These are phyloP conservation scores for Gryllus bimaculatus DNA, from an alignment of 1,140 invertebrate species.

Conservation along the genomic window DNA sequence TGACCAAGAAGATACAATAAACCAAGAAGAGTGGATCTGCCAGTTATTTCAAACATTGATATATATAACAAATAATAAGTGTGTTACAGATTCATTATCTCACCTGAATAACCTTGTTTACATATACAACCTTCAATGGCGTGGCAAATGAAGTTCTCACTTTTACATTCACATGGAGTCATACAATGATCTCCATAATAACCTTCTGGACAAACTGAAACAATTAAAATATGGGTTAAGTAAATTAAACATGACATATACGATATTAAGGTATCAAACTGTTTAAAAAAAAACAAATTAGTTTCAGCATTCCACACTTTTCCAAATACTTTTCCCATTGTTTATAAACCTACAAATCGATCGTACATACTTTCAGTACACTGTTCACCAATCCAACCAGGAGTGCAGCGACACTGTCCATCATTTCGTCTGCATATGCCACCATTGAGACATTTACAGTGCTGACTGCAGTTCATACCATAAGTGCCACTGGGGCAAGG, in stretches of 20 bases:
- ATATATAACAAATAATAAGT: background rate
- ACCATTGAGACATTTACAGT: conserved; percentile 73
- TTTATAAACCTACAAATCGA: no score
- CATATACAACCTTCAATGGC: conserved; percentile 71
- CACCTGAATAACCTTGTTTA: conserved; percentile 61
- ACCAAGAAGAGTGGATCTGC: background rate
- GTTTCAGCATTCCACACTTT: no score
- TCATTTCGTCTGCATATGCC: conserved; percentile 71
- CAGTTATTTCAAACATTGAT: background rate
- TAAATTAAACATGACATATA: no score
- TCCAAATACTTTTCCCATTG: no score
- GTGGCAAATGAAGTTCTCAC: conserved; percentile 71
- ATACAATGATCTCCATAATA: conserved; percentile 85
- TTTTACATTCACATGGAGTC: conserved; percentile 63
- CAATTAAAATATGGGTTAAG: conserved; percentile 10
- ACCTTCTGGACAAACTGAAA: conserved; percentile 76
- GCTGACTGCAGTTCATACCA: conserved; percentile 76
- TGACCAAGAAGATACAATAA: background rate
- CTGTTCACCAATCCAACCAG: conserved; percentile 68
- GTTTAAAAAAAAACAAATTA: no score
- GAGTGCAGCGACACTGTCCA: conserved; percentile 67
- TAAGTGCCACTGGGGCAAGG: conserved; percentile 73
- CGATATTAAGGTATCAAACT: no score
- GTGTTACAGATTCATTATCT: background rate
- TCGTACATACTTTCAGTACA: conserved; percentile 62